phyloP scores from a whole-genome alignment of 2,113 vertebrate species.

The Protobothrops mucrosquamatus region DNA sequence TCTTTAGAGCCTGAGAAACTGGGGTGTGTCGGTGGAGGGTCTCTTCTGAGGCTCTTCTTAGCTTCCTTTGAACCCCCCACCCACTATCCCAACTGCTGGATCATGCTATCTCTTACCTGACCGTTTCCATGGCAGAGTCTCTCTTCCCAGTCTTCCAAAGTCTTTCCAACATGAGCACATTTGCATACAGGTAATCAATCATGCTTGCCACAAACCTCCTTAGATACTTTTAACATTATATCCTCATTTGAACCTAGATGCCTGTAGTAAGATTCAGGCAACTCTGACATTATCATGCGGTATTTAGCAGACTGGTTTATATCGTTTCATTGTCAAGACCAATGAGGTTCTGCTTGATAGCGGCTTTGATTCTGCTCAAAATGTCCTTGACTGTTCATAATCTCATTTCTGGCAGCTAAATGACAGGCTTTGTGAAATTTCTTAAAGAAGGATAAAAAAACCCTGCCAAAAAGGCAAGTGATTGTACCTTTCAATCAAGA shows the following conservation, averaged over 20 bases:
- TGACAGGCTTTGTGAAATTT: conserved; percentile 5
- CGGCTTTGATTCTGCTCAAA: conserved; percentile 40
- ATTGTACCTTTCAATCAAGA: background rate
- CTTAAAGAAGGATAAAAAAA: background rate
- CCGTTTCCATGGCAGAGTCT: background rate
- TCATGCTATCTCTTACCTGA: background rate
- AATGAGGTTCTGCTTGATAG: conserved; percentile 48
- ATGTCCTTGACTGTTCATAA: conserved; percentile 48
- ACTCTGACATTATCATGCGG: conserved; percentile 22
- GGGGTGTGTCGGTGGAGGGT: too few species aligned
- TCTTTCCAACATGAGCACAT: background rate
- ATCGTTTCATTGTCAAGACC: conserved; percentile 32
- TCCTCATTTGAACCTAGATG: conserved; percentile 18
- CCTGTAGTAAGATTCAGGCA: background rate
- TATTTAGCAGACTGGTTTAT: conserved; percentile 24
- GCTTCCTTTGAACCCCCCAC: background rate
- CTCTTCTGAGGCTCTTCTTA: background rate
- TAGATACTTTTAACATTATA: background rate
- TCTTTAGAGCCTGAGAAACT: background rate
- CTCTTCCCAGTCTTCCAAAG: background rate
- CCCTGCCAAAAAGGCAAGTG: conserved; percentile 1
- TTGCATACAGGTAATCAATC: background rate
- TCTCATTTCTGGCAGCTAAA: conserved; percentile 57
- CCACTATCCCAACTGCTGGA: background rate
- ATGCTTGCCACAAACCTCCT: background rate